Percentiles rank a stretch among this genome's conserved stretches.
phyloP scores from a whole-genome alignment of 30 jellyfish, hydroid and myxozoan genomes.

The Aurelia aurita region DNA sequence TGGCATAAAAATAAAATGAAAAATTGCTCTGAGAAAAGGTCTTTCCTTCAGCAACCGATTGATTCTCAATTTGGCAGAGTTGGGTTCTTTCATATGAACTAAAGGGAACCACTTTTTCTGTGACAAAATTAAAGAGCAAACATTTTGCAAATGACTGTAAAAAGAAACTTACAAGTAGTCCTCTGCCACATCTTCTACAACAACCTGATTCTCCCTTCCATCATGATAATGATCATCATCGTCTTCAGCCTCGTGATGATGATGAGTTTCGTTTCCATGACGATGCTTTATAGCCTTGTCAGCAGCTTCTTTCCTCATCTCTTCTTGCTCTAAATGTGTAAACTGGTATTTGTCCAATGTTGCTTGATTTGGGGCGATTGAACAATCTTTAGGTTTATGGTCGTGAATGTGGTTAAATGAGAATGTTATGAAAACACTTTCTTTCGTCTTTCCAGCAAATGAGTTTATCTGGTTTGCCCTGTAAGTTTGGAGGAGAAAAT shows the following conservation, averaged over 20 bases:
- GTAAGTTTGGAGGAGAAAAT: not conserved
- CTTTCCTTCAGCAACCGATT: no score
- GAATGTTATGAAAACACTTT: constrained; percentile 34
- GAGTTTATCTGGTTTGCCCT: constrained; percentile 75
- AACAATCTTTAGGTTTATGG: constrained; percentile 55
- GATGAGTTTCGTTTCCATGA: constrained; percentile 47
- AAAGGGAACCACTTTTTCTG: no score
- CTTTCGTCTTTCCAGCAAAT: constrained; percentile 29
- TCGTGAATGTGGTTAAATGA: constrained; percentile 60
- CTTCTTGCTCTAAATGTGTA: constrained; percentile 27
- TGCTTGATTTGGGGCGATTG: constrained; percentile 46
- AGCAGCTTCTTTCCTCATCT: constrained; percentile 31
- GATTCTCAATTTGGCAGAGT: no score
- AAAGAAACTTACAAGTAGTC: constrained; percentile 16
- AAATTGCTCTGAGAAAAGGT: no score
- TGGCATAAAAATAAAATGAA: no score
- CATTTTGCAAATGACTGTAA: no score
- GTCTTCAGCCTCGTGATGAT: constrained; percentile 1
- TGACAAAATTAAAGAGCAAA: no score
- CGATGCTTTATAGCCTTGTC: constrained; percentile 6
- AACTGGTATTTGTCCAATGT: constrained; percentile 55
- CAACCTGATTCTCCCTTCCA: not conserved
- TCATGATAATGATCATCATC: constrained; percentile 64
- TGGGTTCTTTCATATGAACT: no score
- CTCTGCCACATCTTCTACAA: constrained; percentile 3